Evolutionary conservation across 1,140 invertebrate genomes (phyloP), one percentile per base, ranked within the genome.

Genomic region (Lanistes nyassanus): DNA sequence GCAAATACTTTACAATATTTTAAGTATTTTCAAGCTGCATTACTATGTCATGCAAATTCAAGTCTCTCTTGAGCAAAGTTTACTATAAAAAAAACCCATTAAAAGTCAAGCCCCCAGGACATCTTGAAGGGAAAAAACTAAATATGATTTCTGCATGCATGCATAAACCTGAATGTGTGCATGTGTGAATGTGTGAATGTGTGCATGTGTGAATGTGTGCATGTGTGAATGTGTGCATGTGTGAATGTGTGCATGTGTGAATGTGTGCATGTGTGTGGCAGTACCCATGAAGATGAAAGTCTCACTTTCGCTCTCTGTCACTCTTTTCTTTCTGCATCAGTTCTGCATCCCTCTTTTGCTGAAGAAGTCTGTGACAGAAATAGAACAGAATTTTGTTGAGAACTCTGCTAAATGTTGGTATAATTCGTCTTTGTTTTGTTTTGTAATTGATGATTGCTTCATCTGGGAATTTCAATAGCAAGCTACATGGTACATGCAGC

Each of bases 331-430:
- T 75, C 36, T 64, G 77, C 9, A 67, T 31, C 21, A 74, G 76
- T 31, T 82, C 80, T 71, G 74, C 74, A 31, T 83, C 82, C 75
- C 71, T 80, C 71, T 82, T 79, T 68, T 82, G 80, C 55, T 79
- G 80, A 36, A 80, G 66, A 29, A 80, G 36, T 39, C 80, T 81
- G 66, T 13, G 56, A 69, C 29, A 39, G 42, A 69, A 56, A 72
- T n/a, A 37, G 23, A 60, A 31, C 0, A 60, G 6, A 42, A 36
- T 58, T 3, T 23, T 23, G 36, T 3, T 69, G 26, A 19, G 19
- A 36, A 23, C 56, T 6, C 7, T 19, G 31, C 23, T 34, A 39
- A 34, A 36, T 34, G 26, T n/a, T 16, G 34, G 42, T 16, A 70
- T 51, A 26, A 23, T 13, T n/a, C 2, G n/a, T 34, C 13, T 62